Evolutionary conservation across 2,113 vertebrate genomes (phyloP), one percentile per base, ranked within the genome.

Genomic region (Hylia prasina): DNA sequence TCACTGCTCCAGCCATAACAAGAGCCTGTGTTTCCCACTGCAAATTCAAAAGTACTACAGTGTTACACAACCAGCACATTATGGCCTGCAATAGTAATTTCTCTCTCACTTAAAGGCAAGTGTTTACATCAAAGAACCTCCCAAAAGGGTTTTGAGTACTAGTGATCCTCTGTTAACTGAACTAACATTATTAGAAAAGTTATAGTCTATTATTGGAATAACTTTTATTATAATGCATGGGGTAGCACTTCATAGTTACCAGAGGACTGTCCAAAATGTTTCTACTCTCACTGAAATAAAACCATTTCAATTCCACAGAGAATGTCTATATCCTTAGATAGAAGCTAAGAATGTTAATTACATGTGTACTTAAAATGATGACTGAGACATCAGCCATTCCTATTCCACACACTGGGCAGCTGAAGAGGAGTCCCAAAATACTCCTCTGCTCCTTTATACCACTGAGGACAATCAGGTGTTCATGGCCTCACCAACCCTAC

Each of bases 61-160:
- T 4, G 9, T 42, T 81, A 72, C n/a, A 92, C 78, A 78, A 27
- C 10, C 85, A 83, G 91, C 17, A 90, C 6, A 86, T 58, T 37
- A 94, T 9, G 78, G 53, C 66, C 89, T n/a, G 10, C 45, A 93
- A 63, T 13, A 94, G 89, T 83, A 75, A 91, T 80, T 82, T 75
- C 47, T 78, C 57, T 39, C 83, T 72, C 69, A 58, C 76, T 79
- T 76, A 90, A 63, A 97, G 53, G 47, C 54, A 93, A 28, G 42
- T 90, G 81, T 88, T 94, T 87, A 78, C 79, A 79, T 69, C 92
- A 77, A 61, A 80, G 37, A 87, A 83, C 45, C 50, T 93, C 88
- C 88, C 94, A 75, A 93, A 93, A 95, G 78, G 45, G 79, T 50
- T 83, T n/a, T 75, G 40, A 25, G 81, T 58, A 28, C 6, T 35